Evolutionary conservation across 2,113 vertebrate species (phyloP).

Genomic region (Saguinus imperator): DNA sequence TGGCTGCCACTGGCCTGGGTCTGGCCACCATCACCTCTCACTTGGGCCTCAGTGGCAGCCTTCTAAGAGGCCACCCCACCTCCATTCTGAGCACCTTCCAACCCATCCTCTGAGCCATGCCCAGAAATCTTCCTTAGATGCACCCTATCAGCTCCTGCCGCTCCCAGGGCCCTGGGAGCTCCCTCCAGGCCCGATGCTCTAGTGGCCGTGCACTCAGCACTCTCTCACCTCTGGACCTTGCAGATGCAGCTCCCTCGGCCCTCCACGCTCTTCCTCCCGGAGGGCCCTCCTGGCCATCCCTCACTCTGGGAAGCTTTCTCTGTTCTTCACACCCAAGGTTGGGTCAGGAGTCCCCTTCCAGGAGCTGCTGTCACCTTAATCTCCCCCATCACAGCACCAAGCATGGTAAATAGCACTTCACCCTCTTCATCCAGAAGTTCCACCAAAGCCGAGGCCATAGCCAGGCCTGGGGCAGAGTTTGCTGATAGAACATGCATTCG

Average conservation of each 20-base stretch:
- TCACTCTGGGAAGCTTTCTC: background rate
- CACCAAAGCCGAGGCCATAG: background rate
- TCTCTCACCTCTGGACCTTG: background rate
- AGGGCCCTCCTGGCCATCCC: background rate
- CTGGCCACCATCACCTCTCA: background rate
- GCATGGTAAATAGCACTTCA: fast-evolving
- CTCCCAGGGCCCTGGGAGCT: fast-evolving
- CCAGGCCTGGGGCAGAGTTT: background rate
- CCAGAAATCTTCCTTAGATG: background rate
- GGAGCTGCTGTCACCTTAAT: background rate
- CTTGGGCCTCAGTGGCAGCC: background rate
- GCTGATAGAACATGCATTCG: background rate
- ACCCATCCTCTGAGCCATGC: background rate
- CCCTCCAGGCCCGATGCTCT: fast-evolving
- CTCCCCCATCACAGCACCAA: too few species aligned
- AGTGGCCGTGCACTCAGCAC: fast-evolving
- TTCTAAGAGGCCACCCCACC: background rate
- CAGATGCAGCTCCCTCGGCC: background rate
- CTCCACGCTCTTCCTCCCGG: fast-evolving
- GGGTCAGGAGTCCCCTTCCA: background rate
- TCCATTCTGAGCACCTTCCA: background rate
- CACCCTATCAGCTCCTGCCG: fast-evolving
- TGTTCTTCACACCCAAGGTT: background rate
- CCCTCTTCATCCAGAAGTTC: background rate
- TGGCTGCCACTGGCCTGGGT: background rate